A percentile compares a stretch with the other conserved stretches of the same genome.
phyloP scores from a whole-genome alignment of 2,888 invertebrate genomes.

The Choristoneura rosaceana region DNA sequence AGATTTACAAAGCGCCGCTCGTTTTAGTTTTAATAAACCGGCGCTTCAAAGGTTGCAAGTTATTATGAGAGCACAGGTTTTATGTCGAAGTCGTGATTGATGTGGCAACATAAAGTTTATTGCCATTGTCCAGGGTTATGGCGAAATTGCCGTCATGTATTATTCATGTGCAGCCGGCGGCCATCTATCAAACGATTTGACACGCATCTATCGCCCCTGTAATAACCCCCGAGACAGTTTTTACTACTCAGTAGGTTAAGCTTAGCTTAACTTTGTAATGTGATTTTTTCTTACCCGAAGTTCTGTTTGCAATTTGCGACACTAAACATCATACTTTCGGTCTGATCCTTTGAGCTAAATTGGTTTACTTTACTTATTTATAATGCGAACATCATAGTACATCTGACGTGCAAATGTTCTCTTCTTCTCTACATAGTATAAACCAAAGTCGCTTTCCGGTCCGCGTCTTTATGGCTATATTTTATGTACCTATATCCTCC shows the following conservation, averaged over 20 bases:
- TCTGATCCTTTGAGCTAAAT: conserved; percentile 28
- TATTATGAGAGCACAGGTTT: conserved; percentile 34
- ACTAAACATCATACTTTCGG: not conserved
- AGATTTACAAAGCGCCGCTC: conserved; percentile 15
- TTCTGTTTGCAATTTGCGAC: not conserved
- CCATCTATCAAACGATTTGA: conserved; percentile 43
- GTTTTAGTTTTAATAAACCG: conserved; percentile 32
- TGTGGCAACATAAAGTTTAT: conserved; percentile 41
- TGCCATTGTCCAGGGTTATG: conserved; percentile 41
- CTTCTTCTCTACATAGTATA: too few species aligned
- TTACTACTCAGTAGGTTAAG: conserved; percentile 33
- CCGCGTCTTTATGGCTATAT: too few species aligned
- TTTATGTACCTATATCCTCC: too few species aligned
- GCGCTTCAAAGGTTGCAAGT: conserved; percentile 32
- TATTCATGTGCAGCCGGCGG: conserved; percentile 41
- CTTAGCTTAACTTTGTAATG: not conserved
- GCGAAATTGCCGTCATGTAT: conserved; percentile 39
- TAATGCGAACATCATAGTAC: not conserved
- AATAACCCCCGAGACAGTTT: conserved; percentile 24
- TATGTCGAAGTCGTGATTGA: conserved; percentile 40
- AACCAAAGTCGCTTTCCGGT: too few species aligned
- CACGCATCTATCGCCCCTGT: conserved; percentile 39
- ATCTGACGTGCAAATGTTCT: not conserved
- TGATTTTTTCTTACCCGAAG: not conserved
- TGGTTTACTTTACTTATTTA: conserved; percentile 1